phyloP scores from a whole-genome alignment of 64 coral and sea anemone species.

The Pocillopora verrucosa region DNA sequence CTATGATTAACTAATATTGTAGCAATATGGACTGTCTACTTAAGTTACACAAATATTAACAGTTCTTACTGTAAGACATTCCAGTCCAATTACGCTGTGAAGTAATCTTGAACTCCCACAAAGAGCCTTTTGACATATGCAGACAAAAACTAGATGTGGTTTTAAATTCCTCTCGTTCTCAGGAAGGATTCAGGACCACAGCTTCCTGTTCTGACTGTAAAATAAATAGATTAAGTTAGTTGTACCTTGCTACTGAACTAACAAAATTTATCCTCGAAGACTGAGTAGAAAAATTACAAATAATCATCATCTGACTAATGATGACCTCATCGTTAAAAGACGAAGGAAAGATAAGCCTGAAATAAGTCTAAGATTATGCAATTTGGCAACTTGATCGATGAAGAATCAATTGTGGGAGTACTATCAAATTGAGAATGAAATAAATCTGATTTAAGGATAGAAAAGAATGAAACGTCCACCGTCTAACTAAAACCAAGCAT shows the following conservation, averaged over 20 bases:
- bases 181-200: background rate
- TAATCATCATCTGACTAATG: no score
- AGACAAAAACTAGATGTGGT: background rate
- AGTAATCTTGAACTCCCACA: background rate
- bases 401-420: no score
- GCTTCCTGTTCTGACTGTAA: background rate
- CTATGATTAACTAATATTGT: background rate
- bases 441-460: no score
- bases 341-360: no score
- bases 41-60: background rate
- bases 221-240: background rate
- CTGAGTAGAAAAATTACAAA: no score
- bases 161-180: background rate
- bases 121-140: background rate
- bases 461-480: no score
- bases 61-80: background rate
- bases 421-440: no score
- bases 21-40: background rate
- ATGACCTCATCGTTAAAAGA: no score
- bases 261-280: no score
- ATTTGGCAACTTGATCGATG: no score
- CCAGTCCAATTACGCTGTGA: background rate
- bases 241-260: background rate
- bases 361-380: no score
- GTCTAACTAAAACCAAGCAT: no score